These are phyloP conservation scores for Troglohyphantes excavatus DNA, from an alignment of 2,888 invertebrate species.

Conservation along the genomic window DNA sequence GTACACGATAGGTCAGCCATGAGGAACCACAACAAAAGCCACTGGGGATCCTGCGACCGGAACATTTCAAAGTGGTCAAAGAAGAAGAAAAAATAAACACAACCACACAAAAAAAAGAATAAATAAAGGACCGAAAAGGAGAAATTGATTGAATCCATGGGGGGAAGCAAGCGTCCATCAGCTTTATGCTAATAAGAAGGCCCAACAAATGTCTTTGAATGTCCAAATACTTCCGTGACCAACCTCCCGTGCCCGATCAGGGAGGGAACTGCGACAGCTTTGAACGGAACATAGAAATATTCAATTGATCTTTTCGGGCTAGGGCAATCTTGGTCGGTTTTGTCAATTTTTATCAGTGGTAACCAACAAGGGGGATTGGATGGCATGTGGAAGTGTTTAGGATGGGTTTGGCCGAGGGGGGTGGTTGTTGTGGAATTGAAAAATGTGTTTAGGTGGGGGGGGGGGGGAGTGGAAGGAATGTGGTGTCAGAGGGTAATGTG, in stretches of 20 bases:
- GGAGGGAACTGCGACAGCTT: slow-evolving; percentile 2
- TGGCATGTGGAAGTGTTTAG: not conserved
- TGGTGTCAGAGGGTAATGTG: too few relatives aligned
- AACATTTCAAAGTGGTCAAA: slow-evolving; percentile 9
- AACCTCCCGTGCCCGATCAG: not conserved
- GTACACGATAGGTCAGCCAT: not conserved
- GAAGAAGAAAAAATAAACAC: too few relatives aligned
- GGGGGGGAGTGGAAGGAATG: too few relatives aligned
- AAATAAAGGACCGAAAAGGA: not conserved
- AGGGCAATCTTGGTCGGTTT: not conserved
- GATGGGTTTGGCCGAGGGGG: not conserved
- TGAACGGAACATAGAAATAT: slow-evolving; percentile 34
- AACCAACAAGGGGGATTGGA: not conserved
- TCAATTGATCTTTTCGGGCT: slow-evolving; percentile 36
- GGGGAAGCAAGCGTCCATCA: slow-evolving; percentile 38
- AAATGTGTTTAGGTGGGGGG: not conserved
- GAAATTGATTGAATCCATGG: slow-evolving; percentile 49
- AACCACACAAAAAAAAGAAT: not conserved
- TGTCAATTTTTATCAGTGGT: slow-evolving; percentile 1
- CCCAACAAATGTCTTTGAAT: slow-evolving; percentile 28
- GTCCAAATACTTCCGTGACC: slow-evolving; percentile 60
- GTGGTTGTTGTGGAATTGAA: not conserved
- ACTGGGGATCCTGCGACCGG: not conserved
- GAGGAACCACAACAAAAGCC: slow-evolving; percentile 5
- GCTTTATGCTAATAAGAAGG: slow-evolving; percentile 60